These are phyloP conservation scores for Mellilla xanthometata DNA, from an alignment of 2,888 invertebrate species.

Conservation along the genomic window DNA sequence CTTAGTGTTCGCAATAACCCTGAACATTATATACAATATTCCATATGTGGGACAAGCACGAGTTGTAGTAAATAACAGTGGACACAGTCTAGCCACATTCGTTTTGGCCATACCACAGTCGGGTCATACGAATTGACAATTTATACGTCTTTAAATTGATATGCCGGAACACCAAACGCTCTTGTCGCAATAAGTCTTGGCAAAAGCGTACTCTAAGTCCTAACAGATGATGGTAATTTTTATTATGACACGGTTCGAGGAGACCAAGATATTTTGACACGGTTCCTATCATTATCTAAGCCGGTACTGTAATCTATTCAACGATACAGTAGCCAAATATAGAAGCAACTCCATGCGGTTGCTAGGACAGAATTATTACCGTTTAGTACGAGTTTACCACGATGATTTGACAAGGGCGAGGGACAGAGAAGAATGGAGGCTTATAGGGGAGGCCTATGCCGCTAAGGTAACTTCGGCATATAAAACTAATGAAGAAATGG, in stretches of 20 bases:
- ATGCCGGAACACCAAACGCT: not conserved
- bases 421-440: too few species aligned
- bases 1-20: too few species aligned
- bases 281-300: not conserved
- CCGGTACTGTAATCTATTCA: not conserved
- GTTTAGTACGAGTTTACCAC: too few species aligned
- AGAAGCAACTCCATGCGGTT: slow-evolving; percentile 5
- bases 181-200: slow-evolving; percentile 1
- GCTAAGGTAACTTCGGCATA: too few species aligned
- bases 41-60: slow-evolving; percentile 37
- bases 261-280: not conserved
- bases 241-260: slow-evolving; percentile 3
- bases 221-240: not conserved
- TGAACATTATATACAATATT: too few species aligned
- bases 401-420: too few species aligned
- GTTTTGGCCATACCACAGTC: slow-evolving; percentile 9
- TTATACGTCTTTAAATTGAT: not conserved
- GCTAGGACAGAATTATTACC: slow-evolving; percentile 6
- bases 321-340: not conserved
- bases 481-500: too few species aligned
- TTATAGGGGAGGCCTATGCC: too few species aligned
- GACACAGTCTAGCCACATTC: slow-evolving; percentile 7
- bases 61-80: slow-evolving; percentile 17
- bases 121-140: slow-evolving; percentile 18
- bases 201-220: too few species aligned